Evolutionary conservation across 64 coral and sea anemone genomes (phyloP).

Genomic region (Montipora cactus): DNA sequence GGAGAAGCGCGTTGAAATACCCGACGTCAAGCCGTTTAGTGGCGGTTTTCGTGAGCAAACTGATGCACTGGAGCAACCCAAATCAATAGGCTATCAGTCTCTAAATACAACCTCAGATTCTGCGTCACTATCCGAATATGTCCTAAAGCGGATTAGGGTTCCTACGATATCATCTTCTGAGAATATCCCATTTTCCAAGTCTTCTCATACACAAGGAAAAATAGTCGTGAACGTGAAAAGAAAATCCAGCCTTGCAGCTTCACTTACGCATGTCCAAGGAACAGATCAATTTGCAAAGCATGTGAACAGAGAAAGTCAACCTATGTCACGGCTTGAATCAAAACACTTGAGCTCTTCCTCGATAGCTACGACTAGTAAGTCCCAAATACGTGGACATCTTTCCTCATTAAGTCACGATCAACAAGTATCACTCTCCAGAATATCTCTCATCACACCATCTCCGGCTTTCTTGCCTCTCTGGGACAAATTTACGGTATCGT

Average conservation of each 20-base stretch:
- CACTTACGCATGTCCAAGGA: neutral
- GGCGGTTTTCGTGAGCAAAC: constrained; percentile 13
- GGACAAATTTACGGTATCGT: neutral
- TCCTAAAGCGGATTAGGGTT: constrained; percentile 6
- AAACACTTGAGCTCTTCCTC: neutral
- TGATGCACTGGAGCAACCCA: neutral
- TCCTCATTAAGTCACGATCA: neutral
- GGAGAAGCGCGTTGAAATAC: constrained; percentile 32
- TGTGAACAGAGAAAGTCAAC: neutral
- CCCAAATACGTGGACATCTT: neutral
- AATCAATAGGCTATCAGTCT: neutral
- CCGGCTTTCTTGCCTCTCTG: neutral
- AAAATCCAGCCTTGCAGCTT: neutral
- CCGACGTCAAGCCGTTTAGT: neutral
- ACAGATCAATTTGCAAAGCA: no score
- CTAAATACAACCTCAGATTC: neutral
- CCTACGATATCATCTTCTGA: neutral
- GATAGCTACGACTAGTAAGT: neutral
- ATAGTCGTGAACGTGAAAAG: neutral
- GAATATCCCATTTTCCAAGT: neutral
- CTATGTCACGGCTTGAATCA: neutral
- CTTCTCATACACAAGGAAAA: neutral
- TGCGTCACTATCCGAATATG: neutral
- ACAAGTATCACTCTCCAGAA: neutral
- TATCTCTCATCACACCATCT: neutral